Evolutionary conservation across 2,888 invertebrate species (phyloP).

Genomic region (Dysmachus trigonus): DNA sequence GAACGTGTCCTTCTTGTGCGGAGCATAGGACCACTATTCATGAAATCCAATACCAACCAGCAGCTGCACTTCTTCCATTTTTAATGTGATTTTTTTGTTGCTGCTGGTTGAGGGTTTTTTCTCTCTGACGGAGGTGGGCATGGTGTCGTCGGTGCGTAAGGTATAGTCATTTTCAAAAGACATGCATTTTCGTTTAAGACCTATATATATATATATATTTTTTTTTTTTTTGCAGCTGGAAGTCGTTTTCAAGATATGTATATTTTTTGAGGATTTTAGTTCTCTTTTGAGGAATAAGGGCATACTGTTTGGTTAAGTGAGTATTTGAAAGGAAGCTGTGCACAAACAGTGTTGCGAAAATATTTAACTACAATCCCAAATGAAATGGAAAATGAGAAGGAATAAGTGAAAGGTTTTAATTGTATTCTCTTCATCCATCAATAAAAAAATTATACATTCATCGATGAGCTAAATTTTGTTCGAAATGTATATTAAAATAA

Average conservation of each 20-base stretch:
- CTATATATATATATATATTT: too few species aligned
- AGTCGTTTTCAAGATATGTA: background rate
- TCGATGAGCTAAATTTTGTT: too few species aligned
- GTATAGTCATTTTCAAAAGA: background rate
- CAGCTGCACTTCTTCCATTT: constrained; percentile 36
- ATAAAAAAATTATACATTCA: too few species aligned
- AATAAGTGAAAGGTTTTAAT: background rate
- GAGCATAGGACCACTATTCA: background rate
- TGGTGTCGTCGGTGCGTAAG: constrained; percentile 4
- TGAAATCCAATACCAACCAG: constrained; percentile 29
- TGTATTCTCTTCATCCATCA: too few species aligned
- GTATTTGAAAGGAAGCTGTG: background rate
- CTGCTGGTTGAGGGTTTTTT: background rate
- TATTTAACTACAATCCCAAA: background rate
- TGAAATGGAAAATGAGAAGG: background rate
- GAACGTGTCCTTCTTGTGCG: constrained; percentile 36
- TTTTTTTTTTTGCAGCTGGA: constrained; percentile 27
- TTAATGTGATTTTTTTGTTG: constrained; percentile 24
- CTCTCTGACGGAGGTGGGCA: background rate
- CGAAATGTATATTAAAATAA: too few species aligned
- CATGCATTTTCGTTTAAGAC: background rate
- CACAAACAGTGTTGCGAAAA: background rate
- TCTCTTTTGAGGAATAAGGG: background rate
- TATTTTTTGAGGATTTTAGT: background rate
- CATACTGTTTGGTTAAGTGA: background rate